Base-by-base conservation (phyloP, 2,888 invertebrate species). In the Dioctria linearis region DNA sequence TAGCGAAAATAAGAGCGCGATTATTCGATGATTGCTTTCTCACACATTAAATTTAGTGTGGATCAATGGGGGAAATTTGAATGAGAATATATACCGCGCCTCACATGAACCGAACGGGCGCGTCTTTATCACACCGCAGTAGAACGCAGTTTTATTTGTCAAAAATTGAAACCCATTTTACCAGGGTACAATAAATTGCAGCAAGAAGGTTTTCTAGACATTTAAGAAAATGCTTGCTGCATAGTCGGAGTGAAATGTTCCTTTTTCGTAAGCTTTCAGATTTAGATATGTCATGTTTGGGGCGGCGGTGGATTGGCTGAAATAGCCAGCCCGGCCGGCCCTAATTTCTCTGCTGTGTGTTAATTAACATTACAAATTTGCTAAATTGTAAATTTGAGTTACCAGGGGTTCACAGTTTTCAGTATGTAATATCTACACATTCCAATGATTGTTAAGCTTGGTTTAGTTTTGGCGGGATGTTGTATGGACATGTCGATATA, bases 121-220 rank as follows among this genome's bases (percentile, higher is more conserved):
- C 25, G 25, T 25, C 25, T 25, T 25, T 25, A 25, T 25, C 25
- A 25, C 73, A 78, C 80, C 80, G 81, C 86, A 86, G 87, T 87
- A 88, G 86, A 86, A 86, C 86, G 86, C 86, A 86, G 85, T 88
- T 88, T 88, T 88, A 85, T 88, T 88, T 88, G 88, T 88, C 88
- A 88, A 88, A 88, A 88, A 86, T 88, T 88, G 85, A 88, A 88
- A 88, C 87, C 87, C 86, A 88, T 88, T 88, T 86, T 84, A 87
- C 84, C 87, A 87, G 88, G 88, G 86, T 84, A 83, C 81, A 83
- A 88, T 86, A 83, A 85, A 4, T 8, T 2, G 83, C 82, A 80
- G 61, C 82, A 75, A 67, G 83, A 83, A 83, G 78, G 67, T 73
- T 66, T 66, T 79, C 73, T 66, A n/a, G n/a, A 80, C 75, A 80